phyloP scores from a whole-genome alignment of 2,888 invertebrate genomes.

The Acleris literana region DNA sequence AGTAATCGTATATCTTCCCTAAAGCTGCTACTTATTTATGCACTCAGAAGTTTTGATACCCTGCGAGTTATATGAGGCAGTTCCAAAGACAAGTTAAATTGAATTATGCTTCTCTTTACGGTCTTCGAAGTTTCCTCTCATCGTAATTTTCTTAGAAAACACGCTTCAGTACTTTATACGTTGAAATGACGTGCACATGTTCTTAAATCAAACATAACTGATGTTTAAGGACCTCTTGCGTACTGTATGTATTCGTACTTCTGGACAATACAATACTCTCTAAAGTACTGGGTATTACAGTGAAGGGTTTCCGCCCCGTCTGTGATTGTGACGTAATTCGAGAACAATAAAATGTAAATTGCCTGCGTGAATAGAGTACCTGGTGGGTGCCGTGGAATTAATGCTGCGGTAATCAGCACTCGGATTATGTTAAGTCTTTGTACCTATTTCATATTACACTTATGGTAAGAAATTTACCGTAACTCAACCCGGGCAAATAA shows the following conservation, averaged over 20 bases:
- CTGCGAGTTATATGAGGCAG: conserved; percentile 18
- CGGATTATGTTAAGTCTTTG: not conserved
- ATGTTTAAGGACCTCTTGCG: too few relatives aligned
- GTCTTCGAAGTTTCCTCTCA: not conserved
- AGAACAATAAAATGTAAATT: conserved; percentile 1
- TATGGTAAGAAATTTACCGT: not conserved
- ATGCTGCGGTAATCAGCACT: not conserved
- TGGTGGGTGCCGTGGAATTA: not conserved
- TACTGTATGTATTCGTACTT: too few relatives aligned
- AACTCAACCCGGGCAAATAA: not conserved
- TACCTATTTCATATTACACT: not conserved
- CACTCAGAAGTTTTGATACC: conserved; percentile 16
- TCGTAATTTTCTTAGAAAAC: not conserved
- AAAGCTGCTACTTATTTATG: not conserved
- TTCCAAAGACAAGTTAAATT: conserved; percentile 17
- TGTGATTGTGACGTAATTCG: not conserved
- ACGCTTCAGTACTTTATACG: too few relatives aligned
- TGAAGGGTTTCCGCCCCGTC: too few relatives aligned
- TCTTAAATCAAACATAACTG: too few relatives aligned
- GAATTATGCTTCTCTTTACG: conserved; percentile 11
- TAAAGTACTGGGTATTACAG: too few relatives aligned
- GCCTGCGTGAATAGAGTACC: conserved; percentile 1
- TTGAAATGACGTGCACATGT: too few relatives aligned
- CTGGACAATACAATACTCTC: too few relatives aligned
- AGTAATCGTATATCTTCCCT: not conserved